Evolutionary conservation across 1,140 invertebrate species (phyloP), one percentile per base, ranked within the genome.

Genomic region (Apis cerana): DNA sequence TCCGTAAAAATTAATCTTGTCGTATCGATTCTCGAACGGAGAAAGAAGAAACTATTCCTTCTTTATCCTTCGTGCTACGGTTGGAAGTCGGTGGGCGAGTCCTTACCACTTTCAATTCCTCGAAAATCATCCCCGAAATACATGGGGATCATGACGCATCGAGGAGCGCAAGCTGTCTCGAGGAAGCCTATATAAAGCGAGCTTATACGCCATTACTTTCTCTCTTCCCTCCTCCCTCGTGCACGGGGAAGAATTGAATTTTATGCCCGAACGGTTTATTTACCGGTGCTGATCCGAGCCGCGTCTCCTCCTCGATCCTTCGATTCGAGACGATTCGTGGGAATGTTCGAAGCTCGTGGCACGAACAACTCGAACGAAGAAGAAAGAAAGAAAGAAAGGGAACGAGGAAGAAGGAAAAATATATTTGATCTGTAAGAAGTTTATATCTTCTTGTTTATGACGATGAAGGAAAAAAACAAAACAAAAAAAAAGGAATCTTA

Each of bases 181-280:
- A n/a, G 62, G 43, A 64, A 79, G 12, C 62, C 23, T 64, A 43
- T 43, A 67, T 74, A 86, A 82, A 43, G 54, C 54, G 23, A 62
- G 54, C 33, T 56, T 50, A 50, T 62, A 10, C 52, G 15, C 8
- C 72, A 12, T 33, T 64, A 27, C 27, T 17, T 13, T 61, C 61
- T 0, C 33, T 43, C 33, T 5, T 43, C 10, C 15, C 52, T 2
- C 52, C 19, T 69, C 67, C 62, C 62, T 15, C 48, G 33, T 58
- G 50, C n/a, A n/a, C n/a, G 27, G 64, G 75, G 71, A 82, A 61
- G 52, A 85, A 91, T 90, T 88, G 76, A 89, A 90, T 91, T 90
- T 84, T 90, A 90, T 83, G 80, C 76, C 67, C 71, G 50, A 69
- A 54, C 52, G 75, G n/a, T 89, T 80, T 89, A 88, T 88, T 88